phyloP scores from a whole-genome alignment of 1,140 invertebrate species.

The Berghia stephanieae region DNA sequence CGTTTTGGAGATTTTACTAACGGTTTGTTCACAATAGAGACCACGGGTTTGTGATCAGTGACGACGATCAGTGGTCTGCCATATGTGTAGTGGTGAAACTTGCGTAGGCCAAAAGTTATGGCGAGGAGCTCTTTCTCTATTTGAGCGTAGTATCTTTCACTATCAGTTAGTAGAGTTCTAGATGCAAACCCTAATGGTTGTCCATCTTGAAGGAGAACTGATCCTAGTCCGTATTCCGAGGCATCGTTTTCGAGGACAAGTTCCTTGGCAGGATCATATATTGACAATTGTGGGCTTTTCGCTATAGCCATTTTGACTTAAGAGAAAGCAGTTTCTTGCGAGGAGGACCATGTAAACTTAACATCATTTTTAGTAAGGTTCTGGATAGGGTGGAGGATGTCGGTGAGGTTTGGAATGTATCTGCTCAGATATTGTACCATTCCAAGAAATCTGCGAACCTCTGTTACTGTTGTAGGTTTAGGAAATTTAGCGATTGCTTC shows the following conservation, averaged over 20 bases:
- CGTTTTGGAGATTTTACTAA: conserved; percentile 33
- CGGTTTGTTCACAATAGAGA: conserved; percentile 39
- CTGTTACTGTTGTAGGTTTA: conserved; percentile 25
- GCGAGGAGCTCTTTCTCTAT: conserved; percentile 68
- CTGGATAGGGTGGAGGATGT: conserved; percentile 42
- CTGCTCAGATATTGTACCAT: conserved; percentile 61
- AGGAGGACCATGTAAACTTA: conserved; percentile 33
- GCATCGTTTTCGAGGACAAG: no score
- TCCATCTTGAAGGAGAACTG: conserved; percentile 11
- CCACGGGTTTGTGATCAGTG: conserved; percentile 63
- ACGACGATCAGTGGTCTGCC: conserved; percentile 52
- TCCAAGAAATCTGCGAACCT: conserved; percentile 45
- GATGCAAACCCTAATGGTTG: conserved; percentile 63
- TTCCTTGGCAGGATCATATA: background rate
- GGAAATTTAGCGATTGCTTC: conserved; percentile 31
- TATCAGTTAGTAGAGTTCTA: conserved; percentile 52
- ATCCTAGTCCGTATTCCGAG: conserved; percentile 18
- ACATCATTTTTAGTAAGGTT: conserved; percentile 33
- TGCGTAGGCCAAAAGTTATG: conserved; percentile 56
- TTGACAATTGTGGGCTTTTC: conserved; percentile 13
- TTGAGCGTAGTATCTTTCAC: conserved; percentile 62
- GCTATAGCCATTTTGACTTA: conserved; percentile 14
- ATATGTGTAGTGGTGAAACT: conserved; percentile 66
- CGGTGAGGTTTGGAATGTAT: conserved; percentile 60
- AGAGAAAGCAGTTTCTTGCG: no score